Percentiles rank a stretch among this genome's conserved stretches.
These are phyloP conservation scores for Callopanchax toddi DNA, from an alignment of 2,113 vertebrate genomes.

Conservation along the genomic window DNA sequence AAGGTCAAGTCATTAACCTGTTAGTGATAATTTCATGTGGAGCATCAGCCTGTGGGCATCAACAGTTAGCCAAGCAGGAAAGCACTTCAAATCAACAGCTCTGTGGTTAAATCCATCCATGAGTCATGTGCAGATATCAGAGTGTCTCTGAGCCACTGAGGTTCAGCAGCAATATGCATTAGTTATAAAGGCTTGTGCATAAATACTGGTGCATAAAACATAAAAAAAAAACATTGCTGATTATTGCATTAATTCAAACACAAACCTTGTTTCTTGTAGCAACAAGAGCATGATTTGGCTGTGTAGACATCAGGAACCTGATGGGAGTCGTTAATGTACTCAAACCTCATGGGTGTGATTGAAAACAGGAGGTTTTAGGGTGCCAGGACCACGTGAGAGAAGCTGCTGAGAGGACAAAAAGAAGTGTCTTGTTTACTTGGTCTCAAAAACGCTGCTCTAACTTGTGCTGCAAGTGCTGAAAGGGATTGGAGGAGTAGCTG, in stretches of 20 bases:
- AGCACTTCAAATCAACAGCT: constrained; percentile 43
- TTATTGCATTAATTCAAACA: constrained; percentile 65
- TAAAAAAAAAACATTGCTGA: constrained; percentile 25
- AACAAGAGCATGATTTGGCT: constrained; percentile 62
- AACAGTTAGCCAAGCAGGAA: constrained; percentile 54
- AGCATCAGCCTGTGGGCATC: constrained; percentile 52
- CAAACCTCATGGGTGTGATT: constrained; percentile 66
- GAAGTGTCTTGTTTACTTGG: not conserved
- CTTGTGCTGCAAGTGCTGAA: constrained; percentile 16
- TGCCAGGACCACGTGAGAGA: constrained; percentile 74
- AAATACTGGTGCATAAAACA: constrained; percentile 5
- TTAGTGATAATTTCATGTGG: constrained; percentile 64
- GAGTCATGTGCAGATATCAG: constrained; percentile 45
- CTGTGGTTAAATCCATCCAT: constrained; percentile 32
- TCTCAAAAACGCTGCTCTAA: constrained; percentile 30
- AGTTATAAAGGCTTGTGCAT: too few species aligned
- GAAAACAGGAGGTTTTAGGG: constrained; percentile 73
- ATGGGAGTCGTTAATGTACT: constrained; percentile 58
- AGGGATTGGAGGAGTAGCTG: constrained; percentile 5
- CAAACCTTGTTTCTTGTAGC: constrained; percentile 62
- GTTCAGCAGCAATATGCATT: not conserved
- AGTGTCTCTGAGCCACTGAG: constrained; percentile 24
- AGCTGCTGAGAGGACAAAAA: constrained; percentile 13
- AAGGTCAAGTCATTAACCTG: constrained; percentile 75
- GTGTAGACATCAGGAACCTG: constrained; percentile 49